These are phyloP conservation scores for Sander lucioperca DNA, from an alignment of 2,113 vertebrate species.

Conservation along the genomic window DNA sequence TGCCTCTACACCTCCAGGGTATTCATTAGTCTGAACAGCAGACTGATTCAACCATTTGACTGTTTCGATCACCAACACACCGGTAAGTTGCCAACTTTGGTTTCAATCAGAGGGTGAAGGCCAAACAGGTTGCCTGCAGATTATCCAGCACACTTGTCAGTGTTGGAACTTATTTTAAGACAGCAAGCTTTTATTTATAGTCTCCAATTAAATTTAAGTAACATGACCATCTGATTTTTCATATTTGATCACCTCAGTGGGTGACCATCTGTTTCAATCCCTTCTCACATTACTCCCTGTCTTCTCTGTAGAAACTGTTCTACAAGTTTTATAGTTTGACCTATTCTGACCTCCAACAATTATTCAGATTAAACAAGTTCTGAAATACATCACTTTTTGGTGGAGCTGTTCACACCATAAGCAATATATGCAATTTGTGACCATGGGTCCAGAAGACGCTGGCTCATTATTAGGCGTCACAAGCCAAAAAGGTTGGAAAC, in stretches of 20 bases:
- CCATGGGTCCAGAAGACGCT: background rate
- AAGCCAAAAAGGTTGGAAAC: background rate
- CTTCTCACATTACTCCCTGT: background rate
- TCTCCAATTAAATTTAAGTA: background rate
- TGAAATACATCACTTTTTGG: background rate
- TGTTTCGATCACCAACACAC: background rate
- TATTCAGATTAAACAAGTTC: background rate
- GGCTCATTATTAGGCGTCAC: background rate
- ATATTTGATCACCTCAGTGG: background rate
- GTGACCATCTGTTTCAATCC: background rate
- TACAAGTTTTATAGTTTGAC: background rate
- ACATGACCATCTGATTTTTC: background rate
- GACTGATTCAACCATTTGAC: conserved; percentile 25
- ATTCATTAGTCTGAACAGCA: conserved; percentile 16
- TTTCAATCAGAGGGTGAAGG: background rate
- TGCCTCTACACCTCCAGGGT: background rate
- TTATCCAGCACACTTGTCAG: background rate
- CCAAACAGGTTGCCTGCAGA: conserved; percentile 1
- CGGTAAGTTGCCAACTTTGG: background rate
- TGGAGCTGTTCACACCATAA: background rate
- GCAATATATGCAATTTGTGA: background rate
- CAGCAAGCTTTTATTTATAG: background rate
- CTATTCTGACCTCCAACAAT: background rate
- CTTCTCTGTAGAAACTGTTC: background rate
- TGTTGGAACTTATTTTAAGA: background rate